Conservation (phyloP, 1,140 invertebrate species). For the Drosophila bocqueti region DNA sequence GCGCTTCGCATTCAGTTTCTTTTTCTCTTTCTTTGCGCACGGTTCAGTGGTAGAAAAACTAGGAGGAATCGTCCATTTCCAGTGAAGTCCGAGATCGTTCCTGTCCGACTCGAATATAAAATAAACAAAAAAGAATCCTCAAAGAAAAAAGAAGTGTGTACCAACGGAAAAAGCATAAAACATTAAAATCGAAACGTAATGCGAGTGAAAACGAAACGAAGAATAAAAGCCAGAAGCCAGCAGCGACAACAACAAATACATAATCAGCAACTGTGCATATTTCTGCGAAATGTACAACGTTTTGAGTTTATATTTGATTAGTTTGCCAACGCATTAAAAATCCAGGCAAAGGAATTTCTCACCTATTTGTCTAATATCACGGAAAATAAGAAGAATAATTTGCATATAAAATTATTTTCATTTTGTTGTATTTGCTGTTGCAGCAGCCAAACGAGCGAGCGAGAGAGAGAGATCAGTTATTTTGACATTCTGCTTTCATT, state of each 20-base stretch:
- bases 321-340: constrained; percentile 5
- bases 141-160: constrained; percentile 50
- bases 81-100: constrained; percentile 71
- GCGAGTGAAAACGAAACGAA: constrained; percentile 50
- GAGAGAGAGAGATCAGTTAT: constrained; percentile 48
- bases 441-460: constrained; percentile 56
- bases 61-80: constrained; percentile 70
- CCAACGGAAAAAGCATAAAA: constrained; percentile 48
- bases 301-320: constrained; percentile 20
- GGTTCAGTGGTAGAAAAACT: constrained; percentile 70
- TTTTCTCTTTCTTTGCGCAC: constrained; percentile 76
- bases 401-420: constrained; percentile 75
- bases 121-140: constrained; percentile 67
- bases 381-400: constrained; percentile 57
- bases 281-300: constrained; percentile 59
- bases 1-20: constrained; percentile 75
- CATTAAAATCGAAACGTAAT: constrained; percentile 30
- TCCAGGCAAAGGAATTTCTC: constrained; percentile 29
- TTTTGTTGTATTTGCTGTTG: constrained; percentile 69
- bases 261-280: constrained; percentile 77
- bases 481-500: constrained; percentile 83
- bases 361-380: constrained; percentile 25
- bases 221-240: constrained; percentile 33
- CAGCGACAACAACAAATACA: constrained; percentile 63
- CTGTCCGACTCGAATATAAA: constrained; percentile 70